Evolutionary conservation across 2,113 vertebrate species (phyloP).

Genomic region (Pelobates fuscus): DNA sequence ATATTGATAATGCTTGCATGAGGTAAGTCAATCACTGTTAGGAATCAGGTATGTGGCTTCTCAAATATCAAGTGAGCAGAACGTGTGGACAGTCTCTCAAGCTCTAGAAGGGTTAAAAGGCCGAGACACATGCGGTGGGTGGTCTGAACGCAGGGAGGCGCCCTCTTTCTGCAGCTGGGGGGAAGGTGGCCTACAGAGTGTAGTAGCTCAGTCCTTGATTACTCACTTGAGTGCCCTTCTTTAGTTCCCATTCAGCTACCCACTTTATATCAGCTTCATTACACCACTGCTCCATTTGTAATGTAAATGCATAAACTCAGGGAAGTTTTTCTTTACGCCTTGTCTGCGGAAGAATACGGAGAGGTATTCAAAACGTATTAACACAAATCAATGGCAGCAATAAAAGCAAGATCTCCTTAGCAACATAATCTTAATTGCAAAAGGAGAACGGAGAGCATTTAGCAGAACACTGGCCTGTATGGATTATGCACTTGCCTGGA

Average conservation of each 20-base stretch:
- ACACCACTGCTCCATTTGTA: conserved; percentile 88
- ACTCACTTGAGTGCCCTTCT: conserved; percentile 99
- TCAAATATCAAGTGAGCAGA: too few relatives aligned
- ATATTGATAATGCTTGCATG: too few relatives aligned
- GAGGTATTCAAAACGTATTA: conserved; percentile 99
- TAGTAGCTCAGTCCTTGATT: conserved; percentile 89
- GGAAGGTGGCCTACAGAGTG: conserved; percentile 60
- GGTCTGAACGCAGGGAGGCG: conserved; percentile 65
- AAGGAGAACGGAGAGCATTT: conserved; percentile 89
- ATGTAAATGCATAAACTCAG: conserved; percentile 96
- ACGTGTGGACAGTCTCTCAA: not conserved
- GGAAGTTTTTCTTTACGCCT: conserved; percentile 90
- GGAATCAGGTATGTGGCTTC: too few relatives aligned
- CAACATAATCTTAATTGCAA: conserved; percentile 99
- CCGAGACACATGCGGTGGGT: conserved; percentile 65
- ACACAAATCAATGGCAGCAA: conserved; percentile 98
- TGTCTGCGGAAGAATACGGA: conserved; percentile 89
- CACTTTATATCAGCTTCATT: conserved; percentile 85
- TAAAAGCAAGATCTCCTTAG: conserved; percentile 99
- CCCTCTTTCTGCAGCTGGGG: conserved; percentile 74
- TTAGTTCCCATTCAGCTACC: conserved; percentile 85
- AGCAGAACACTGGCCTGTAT: conserved; percentile 83
- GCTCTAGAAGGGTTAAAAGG: conserved; percentile 36
- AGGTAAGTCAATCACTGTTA: too few relatives aligned
- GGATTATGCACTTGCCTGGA: conserved; percentile 84